Evolutionary conservation across 2,797 vertebrate species (phyloP).

Genomic region (Trematomus bernacchii): DNA sequence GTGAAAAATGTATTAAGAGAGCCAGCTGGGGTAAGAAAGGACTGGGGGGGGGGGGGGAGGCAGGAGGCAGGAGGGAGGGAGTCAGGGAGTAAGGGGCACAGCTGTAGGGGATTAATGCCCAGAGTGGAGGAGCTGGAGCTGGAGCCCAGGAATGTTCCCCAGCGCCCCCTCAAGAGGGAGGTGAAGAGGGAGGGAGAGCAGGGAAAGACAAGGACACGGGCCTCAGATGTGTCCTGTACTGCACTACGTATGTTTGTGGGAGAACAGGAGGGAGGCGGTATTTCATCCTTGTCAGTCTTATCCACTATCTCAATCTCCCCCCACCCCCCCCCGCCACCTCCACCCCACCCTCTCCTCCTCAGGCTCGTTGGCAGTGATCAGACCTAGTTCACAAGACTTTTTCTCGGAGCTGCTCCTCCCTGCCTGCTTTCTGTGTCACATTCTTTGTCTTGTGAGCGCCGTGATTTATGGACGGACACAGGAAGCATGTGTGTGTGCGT

Average conservation of each 20-base stretch:
- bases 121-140: conserved; percentile 90
- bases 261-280: conserved; percentile 38
- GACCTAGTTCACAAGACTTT: conserved; percentile 58
- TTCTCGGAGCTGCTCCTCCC: conserved; percentile 46
- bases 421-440: conserved; percentile 64
- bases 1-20: conserved; percentile 94
- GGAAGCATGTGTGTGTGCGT: conserved; percentile 64
- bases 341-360: conserved; percentile 48
- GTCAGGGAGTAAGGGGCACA: conserved; percentile 87
- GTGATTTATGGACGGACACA: conserved; percentile 74
- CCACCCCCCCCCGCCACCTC: conserved; percentile 20
- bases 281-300: conserved; percentile 70
- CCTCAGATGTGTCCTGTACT: conserved; percentile 62
- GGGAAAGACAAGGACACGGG: conserved; percentile 65
- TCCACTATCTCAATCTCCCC: conserved; percentile 58
- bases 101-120: conserved; percentile 98
- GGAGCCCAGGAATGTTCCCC: conserved; percentile 95
- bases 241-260: conserved; percentile 55
- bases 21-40: conserved; percentile 74
- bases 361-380: conserved; percentile 67
- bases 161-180: conserved; percentile 74
- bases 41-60: conserved; percentile 29
- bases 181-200: conserved; percentile 67
- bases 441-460: conserved; percentile 75
- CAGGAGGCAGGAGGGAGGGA: conserved; percentile 38